Conservation (phyloP, 2,888 invertebrate genomes). For the Atethmia centrago region DNA sequence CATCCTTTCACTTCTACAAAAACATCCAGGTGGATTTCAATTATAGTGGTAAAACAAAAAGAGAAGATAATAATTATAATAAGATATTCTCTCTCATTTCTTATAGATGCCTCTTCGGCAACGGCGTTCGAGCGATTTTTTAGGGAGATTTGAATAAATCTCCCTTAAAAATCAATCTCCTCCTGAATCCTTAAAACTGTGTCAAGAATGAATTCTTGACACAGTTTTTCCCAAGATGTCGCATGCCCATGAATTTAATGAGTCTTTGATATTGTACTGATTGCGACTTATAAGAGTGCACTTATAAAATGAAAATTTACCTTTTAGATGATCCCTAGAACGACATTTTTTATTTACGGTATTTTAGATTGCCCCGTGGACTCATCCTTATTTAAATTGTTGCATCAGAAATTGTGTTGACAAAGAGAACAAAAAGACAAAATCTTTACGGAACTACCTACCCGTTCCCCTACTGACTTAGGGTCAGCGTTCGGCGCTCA, state of each 20-base stretch:
- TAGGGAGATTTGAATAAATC: conserved; percentile 22
- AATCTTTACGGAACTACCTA: neutral
- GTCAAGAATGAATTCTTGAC: too few species aligned
- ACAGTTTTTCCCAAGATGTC: conserved; percentile 25
- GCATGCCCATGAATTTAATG: conserved; percentile 30
- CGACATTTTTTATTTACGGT: neutral
- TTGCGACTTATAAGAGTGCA: conserved; percentile 20
- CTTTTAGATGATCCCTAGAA: neutral
- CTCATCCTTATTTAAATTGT: neutral
- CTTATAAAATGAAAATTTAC: conserved; percentile 8
- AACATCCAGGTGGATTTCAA: neutral
- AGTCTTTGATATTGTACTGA: conserved; percentile 5
- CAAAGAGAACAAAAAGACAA: too few species aligned
- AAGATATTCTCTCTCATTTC: neutral
- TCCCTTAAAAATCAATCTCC: too few species aligned
- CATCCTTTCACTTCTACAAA: neutral
- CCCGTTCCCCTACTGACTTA: neutral
- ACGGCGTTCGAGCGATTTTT: conserved; percentile 1
- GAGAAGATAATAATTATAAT: neutral
- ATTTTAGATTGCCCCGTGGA: neutral
- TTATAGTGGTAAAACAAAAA: neutral
- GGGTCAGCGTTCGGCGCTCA: neutral
- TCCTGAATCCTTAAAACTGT: too few species aligned
- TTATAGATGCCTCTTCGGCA: neutral
- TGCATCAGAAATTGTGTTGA: neutral